Base-by-base conservation (phyloP, 1,140 invertebrate species). In the Drosophila burlai region DNA sequence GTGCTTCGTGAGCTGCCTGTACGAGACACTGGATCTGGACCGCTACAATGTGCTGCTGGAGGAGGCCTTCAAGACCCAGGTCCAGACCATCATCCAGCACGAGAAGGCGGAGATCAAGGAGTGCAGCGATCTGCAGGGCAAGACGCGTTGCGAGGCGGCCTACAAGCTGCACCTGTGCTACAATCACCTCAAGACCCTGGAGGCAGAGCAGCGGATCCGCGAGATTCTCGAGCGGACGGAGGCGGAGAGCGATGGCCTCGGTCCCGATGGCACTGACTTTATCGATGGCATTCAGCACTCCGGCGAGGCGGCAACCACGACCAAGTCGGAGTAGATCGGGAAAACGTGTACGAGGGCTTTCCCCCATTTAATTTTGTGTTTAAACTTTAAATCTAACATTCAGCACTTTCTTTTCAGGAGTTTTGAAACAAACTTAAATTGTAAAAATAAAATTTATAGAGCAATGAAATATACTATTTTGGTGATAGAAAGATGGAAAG, bases 101-200 rank as follows among this genome's bases (percentile, higher is more conserved):
- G 68, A 83, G 34, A 91, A 83, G 64, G 62, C 63, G 5, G 80
- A 81, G 29, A 62, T 83, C 11, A 83, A 72, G 61, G 87, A 91
- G 50, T 91, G 86, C 67, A 63, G 36, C 21, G 60, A 91, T 10
- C 60, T 91, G n/a, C 64, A 68, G 21, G 80, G 87, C 47, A 75
- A 65, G 5, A 87, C 80, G 13, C 80, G 77, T 9, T 91, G 86
- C 47, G 86, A 91, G 60, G 82, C 86, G 4, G 87, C 86, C 26
- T 91, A 91, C 21, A 91, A 91, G 43, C n/a, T 91, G 60, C 86
- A 86, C 9, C n/a, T 91, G 29, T 91, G 86, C 60, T 91, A 91
- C 60, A 91, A 91, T 65, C 83, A 91, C 62, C 73, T 91, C 0
- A 91, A 91, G 42, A 83, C 81, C 7, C 24, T 86, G n/a, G 86